A percentile compares a stretch with the other conserved stretches of the same genome.
These are phyloP conservation scores for Eremophila alpestris DNA, from an alignment of 2,797 vertebrate species.

Conservation along the genomic window DNA sequence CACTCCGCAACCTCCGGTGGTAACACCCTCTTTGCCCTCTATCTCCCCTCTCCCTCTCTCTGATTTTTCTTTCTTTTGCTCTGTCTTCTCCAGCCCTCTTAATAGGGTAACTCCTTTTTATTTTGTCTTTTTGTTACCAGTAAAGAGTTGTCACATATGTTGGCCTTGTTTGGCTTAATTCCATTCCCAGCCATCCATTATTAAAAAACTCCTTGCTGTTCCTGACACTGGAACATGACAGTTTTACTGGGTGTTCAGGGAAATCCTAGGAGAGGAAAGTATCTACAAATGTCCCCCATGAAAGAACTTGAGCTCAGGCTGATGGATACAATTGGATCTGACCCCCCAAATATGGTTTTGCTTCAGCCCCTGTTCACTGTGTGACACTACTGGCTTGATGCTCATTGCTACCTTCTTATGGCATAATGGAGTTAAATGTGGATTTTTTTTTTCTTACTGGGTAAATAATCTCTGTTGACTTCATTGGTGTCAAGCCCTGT, in stretches of 20 bases:
- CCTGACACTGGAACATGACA: fast-evolving
- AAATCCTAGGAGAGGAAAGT: not conserved
- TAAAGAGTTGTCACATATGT: too few species aligned
- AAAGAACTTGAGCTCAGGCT: not conserved
- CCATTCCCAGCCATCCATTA: too few species aligned
- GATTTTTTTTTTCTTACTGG: not conserved
- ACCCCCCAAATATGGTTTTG: not conserved
- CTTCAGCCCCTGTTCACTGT: not conserved
- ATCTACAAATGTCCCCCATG: fast-evolving
- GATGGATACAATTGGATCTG: not conserved
- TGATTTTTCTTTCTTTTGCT: not conserved
- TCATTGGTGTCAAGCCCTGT: not conserved
- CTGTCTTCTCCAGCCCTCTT: not conserved
- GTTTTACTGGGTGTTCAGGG: not conserved
- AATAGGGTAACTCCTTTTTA: not conserved
- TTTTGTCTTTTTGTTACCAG: not conserved
- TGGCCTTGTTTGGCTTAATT: not conserved
- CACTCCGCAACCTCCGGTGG: fast-evolving
- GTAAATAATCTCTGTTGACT: not conserved
- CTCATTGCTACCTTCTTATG: not conserved
- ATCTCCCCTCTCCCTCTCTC: not conserved
- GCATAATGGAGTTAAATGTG: not conserved
- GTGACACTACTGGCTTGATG: not conserved
- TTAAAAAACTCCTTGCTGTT: not conserved
- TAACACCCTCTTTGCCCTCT: fast-evolving